phyloP scores from a whole-genome alignment of 2,113 vertebrate species.

The Amphiprion ocellaris region DNA sequence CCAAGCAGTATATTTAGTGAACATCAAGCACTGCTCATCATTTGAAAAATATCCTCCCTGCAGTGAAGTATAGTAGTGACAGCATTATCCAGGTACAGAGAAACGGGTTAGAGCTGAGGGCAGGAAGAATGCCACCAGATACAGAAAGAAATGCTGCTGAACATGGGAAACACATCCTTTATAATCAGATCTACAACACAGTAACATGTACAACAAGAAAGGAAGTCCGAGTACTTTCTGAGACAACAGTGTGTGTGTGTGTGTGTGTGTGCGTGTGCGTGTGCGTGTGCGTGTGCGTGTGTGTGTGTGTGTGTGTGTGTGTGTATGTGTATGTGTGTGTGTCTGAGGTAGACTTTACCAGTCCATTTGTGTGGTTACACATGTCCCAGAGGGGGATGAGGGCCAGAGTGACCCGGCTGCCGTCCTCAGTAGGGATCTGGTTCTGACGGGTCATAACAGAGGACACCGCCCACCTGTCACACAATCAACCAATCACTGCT shows the following conservation, averaged over 20 bases:
- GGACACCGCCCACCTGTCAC: conserved; percentile 94
- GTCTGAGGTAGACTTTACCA: conserved; percentile 81
- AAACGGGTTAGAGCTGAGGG: too few relatives aligned
- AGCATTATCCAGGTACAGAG: too few relatives aligned
- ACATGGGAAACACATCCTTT: too few relatives aligned
- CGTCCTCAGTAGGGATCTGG: conserved; percentile 98
- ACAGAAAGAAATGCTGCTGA: too few relatives aligned
- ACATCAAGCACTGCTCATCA: too few relatives aligned
- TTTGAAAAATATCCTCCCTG: too few relatives aligned
- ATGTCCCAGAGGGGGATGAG: conserved; percentile 99
- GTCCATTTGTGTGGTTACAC: conserved; percentile 98
- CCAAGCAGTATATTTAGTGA: too few relatives aligned
- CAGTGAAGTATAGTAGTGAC: too few relatives aligned
- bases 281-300: not conserved
- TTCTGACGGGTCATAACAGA: conserved; percentile 99
- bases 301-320: not conserved
- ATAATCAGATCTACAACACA: too few relatives aligned
- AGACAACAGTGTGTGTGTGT: not conserved
- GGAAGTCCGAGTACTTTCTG: too few relatives aligned
- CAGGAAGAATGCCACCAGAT: too few relatives aligned
- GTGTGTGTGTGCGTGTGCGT: not conserved
- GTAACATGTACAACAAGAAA: too few relatives aligned
- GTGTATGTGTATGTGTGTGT: not conserved
- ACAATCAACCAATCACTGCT: not conserved
- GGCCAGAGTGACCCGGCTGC: conserved; percentile 94